These are phyloP conservation scores for Patagioenas fasciata DNA, from an alignment of 2,113 vertebrate genomes.

Conservation along the genomic window DNA sequence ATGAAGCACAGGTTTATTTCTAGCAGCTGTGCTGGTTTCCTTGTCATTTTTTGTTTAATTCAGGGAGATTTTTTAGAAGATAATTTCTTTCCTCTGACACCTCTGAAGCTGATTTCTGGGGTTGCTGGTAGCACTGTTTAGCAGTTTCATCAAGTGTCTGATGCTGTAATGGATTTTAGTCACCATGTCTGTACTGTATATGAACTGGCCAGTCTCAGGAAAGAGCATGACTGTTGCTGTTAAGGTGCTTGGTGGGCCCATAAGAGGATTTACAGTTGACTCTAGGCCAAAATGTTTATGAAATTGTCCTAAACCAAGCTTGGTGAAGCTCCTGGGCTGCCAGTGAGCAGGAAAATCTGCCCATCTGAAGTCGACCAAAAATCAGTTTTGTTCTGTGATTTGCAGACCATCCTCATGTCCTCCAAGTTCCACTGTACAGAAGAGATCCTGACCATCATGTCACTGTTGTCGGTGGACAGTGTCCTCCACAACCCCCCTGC, in stretches of 20 bases:
- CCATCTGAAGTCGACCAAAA: rapidly evolving
- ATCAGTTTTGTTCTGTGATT: background rate
- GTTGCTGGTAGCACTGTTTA: background rate
- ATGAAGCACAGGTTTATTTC: background rate
- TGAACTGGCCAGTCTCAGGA: background rate
- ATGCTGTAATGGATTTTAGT: background rate
- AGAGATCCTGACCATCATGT: slow-evolving; percentile 91
- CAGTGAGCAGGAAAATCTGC: background rate
- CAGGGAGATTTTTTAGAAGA: background rate
- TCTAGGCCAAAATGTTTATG: background rate
- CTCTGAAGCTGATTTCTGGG: background rate
- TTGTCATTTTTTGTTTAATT: background rate
- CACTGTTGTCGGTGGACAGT: slow-evolving; percentile 92
- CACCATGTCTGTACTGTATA: background rate
- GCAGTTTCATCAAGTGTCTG: background rate
- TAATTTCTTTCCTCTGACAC: background rate
- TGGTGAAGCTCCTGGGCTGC: background rate
- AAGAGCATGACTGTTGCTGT: background rate
- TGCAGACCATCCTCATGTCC: slow-evolving; percentile 90
- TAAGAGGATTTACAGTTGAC: background rate
- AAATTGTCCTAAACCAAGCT: background rate
- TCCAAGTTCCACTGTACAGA: slow-evolving; percentile 90
- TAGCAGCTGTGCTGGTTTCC: background rate
- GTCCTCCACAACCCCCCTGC: slow-evolving; percentile 88
- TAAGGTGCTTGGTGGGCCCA: background rate